Evolutionary conservation across 2,797 vertebrate species (phyloP), one percentile per base, ranked within the genome.

Genomic region (Trachurus trachurus): DNA sequence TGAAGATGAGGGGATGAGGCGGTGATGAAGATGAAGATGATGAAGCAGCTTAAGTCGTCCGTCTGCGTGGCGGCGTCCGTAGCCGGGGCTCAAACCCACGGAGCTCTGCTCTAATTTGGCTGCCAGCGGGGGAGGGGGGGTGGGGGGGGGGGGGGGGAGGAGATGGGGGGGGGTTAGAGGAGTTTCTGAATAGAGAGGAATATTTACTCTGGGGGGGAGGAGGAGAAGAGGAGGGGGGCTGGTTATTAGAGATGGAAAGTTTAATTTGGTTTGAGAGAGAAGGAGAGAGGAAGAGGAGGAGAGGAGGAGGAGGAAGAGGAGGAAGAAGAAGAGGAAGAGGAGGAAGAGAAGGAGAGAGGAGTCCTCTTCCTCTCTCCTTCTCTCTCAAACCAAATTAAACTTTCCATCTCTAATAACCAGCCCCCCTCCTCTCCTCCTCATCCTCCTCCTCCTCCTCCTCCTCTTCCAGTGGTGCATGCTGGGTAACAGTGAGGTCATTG

Each of bases 81-180:
- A 82, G 89, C 86, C 80, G 68, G 81, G 85, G 76, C 87, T 92
- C 90, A 87, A 86, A 91, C 86, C 86, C 63, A 68, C 62, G 49
- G 88, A 89, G 90, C 88, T 87, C 84, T 47, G 71, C 85, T 88
- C 71, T 94, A 83, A 93, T 93, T 92, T 92, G 82, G 88, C 88
- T 87, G 89, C 82, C 87, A 74, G 92, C 40, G 34, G 90, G 89
- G 87, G 31, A 6, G 5, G 5, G 31, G 31, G 31, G 31, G 31
- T 4, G 31, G 1, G 31, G 31, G 5, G 31, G 31, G 31, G 31
- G 5, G 5, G 31, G 31, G 31, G 26, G 26, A 3, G 26, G 26
- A 3, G 26, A 1, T 26, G 26, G 26, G 26, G 1, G 26, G 26
- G n/a, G n/a, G n/a, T n/a, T 5, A 34, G 31, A 34, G 31, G 31